Evolutionary conservation across 2,113 vertebrate species (phyloP).

Genomic region (Corythoichthys haematopterus): DNA sequence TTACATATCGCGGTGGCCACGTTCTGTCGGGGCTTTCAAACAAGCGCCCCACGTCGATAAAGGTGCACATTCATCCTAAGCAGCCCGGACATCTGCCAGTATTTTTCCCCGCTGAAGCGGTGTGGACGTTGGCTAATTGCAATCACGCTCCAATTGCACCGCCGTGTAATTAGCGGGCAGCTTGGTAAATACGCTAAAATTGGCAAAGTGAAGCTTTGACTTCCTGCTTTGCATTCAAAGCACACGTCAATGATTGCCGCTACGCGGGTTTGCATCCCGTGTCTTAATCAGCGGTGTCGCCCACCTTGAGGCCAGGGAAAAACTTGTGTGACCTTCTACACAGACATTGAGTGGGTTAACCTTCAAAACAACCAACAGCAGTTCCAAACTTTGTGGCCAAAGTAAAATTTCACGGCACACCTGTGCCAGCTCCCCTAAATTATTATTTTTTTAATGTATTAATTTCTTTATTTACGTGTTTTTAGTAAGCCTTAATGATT

Average conservation of each 20-base stretch:
- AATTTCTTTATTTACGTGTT: too few relatives aligned
- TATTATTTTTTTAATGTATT: too few relatives aligned
- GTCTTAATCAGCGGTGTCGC: slow-evolving; percentile 36
- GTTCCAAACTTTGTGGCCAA: neutral
- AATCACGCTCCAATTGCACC: slow-evolving; percentile 58
- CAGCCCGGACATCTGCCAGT: slow-evolving; percentile 59
- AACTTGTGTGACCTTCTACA: neutral
- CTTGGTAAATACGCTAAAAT: slow-evolving; percentile 58
- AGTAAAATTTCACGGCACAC: too few relatives aligned
- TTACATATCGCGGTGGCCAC: slow-evolving; percentile 3
- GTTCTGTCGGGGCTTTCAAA: too few relatives aligned
- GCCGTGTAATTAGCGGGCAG: slow-evolving; percentile 56
- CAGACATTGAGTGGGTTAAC: neutral
- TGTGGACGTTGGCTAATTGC: slow-evolving; percentile 60
- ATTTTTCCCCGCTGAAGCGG: slow-evolving; percentile 44
- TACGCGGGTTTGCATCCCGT: slow-evolving; percentile 21
- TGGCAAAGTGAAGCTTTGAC: slow-evolving; percentile 49
- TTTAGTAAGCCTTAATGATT: too few relatives aligned
- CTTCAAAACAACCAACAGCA: neutral
- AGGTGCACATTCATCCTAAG: slow-evolving; percentile 18
- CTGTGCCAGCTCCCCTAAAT: too few relatives aligned
- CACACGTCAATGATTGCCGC: slow-evolving; percentile 7
- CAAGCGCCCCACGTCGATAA: neutral
- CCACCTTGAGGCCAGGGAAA: neutral
- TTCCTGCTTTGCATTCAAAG: slow-evolving; percentile 11